Conservation (phyloP, 2,888 invertebrate genomes). For the Ophion ventricosus region DNA sequence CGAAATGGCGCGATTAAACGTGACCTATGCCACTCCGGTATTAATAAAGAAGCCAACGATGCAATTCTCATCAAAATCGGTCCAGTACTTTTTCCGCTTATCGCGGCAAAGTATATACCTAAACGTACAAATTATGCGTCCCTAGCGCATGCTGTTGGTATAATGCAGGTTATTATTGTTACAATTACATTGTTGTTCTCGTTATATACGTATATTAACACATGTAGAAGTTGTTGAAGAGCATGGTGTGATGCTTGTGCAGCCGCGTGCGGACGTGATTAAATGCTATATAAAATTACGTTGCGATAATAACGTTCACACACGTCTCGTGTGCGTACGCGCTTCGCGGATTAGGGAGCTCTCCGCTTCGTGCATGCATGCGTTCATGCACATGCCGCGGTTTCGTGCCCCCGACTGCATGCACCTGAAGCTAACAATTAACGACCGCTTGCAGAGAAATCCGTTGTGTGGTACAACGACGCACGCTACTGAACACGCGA, state of each 20-base stretch:
- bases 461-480: constrained; percentile 48
- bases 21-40: no score
- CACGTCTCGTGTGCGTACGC: constrained; percentile 40
- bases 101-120: not conserved
- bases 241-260: constrained; percentile 43
- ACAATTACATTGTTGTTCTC: not conserved
- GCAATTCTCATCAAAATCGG: no score
- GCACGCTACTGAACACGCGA: constrained; percentile 20
- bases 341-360: constrained; percentile 62
- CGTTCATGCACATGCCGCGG: constrained; percentile 58
- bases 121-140: not conserved
- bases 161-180: not conserved
- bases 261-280: constrained; percentile 64
- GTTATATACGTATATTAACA: not conserved
- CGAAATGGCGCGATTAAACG: no score
- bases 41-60: no score
- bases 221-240: constrained; percentile 29
- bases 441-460: constrained; percentile 60
- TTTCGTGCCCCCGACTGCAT: constrained; percentile 43
- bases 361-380: constrained; percentile 49
- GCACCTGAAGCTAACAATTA: constrained; percentile 52
- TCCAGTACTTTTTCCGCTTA: not conserved
- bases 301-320: constrained; percentile 49
- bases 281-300: constrained; percentile 68
- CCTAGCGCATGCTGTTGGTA: not conserved